These are phyloP conservation scores for Syndactyla subalaris DNA, from an alignment of 2,797 vertebrate genomes.

Conservation along the genomic window DNA sequence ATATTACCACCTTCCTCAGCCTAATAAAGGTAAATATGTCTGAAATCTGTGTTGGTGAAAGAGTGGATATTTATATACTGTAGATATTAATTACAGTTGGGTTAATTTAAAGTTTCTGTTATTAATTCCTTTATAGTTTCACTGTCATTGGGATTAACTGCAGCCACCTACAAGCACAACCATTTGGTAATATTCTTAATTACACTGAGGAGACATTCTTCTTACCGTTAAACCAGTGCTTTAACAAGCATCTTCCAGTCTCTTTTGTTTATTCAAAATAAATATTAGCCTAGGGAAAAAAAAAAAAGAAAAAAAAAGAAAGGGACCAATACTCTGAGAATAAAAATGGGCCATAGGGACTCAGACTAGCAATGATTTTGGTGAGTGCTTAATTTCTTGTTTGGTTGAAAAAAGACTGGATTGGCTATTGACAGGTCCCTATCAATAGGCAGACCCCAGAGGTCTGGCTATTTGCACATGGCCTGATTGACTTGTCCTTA, in stretches of 20 bases:
- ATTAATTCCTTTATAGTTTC: conserved; percentile 60
- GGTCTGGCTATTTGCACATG: conserved; percentile 90
- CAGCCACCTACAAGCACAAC: conserved; percentile 26
- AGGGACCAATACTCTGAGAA: not conserved
- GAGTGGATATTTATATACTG: conserved; percentile 54
- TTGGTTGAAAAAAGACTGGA: conserved; percentile 86
- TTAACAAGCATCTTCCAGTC: not conserved
- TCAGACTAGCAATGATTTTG: conserved; percentile 74
- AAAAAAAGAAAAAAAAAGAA: not conserved
- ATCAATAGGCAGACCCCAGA: conserved; percentile 89
- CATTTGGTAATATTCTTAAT: conserved; percentile 58
- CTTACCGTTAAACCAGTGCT: conserved; percentile 9
- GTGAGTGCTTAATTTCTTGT: conserved; percentile 82
- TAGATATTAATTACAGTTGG: conserved; percentile 69
- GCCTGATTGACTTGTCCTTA: conserved; percentile 98
- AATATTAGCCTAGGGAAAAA: conserved; percentile 22
- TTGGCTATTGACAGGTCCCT: conserved; percentile 90
- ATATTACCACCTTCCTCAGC: conserved; percentile 15
- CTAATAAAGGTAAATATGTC: conserved; percentile 58
- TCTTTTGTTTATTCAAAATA: conserved; percentile 57
- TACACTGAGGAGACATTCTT: conserved; percentile 1
- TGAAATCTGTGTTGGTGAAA: conserved; percentile 47
- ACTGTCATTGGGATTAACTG: conserved; percentile 49
- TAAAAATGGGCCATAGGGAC: conserved; percentile 28
- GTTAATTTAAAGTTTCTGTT: conserved; percentile 70